These are phyloP conservation scores for Drosophila niveifrons DNA, from an alignment of 2,888 invertebrate genomes.

Conservation along the genomic window DNA sequence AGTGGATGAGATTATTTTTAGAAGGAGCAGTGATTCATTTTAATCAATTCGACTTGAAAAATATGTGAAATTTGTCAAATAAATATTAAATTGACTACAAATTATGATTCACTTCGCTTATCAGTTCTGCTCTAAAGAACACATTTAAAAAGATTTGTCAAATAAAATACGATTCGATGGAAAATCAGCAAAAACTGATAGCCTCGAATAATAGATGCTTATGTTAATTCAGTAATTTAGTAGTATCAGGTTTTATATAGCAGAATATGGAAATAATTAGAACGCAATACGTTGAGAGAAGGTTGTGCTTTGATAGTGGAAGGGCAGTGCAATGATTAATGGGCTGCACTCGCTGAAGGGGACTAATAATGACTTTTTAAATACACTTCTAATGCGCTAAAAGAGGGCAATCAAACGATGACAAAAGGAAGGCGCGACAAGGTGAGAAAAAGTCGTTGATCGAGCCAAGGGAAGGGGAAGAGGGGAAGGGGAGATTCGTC, in stretches of 20 bases:
- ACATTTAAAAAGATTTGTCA: too few relatives aligned
- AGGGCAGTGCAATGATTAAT: conserved; percentile 65
- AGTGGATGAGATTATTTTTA: too few relatives aligned
- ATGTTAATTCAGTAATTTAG: too few relatives aligned
- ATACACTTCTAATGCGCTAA: conserved; percentile 75
- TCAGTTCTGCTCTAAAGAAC: too few relatives aligned
- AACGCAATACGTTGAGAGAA: conserved; percentile 19
- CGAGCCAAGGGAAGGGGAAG: conserved; percentile 9
- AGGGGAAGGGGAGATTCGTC: conserved; percentile 5
- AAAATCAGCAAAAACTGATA: neutral
- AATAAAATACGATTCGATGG: neutral
- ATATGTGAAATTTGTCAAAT: too few relatives aligned
- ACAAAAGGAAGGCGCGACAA: conserved; percentile 52
- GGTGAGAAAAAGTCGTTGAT: conserved; percentile 55
- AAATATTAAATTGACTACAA: too few relatives aligned
- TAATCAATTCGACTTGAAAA: too few relatives aligned
- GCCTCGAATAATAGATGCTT: neutral
- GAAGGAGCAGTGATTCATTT: too few relatives aligned
- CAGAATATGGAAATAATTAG: conserved; percentile 14
- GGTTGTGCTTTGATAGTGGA: conserved; percentile 2
- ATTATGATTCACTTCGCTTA: too few relatives aligned
- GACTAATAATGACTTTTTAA: conserved; percentile 78
- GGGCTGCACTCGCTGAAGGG: conserved; percentile 57
- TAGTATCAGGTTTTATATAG: neutral
- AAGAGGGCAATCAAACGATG: conserved; percentile 62